phyloP scores from a whole-genome alignment of 2,888 invertebrate species.

The Timema cristinae region DNA sequence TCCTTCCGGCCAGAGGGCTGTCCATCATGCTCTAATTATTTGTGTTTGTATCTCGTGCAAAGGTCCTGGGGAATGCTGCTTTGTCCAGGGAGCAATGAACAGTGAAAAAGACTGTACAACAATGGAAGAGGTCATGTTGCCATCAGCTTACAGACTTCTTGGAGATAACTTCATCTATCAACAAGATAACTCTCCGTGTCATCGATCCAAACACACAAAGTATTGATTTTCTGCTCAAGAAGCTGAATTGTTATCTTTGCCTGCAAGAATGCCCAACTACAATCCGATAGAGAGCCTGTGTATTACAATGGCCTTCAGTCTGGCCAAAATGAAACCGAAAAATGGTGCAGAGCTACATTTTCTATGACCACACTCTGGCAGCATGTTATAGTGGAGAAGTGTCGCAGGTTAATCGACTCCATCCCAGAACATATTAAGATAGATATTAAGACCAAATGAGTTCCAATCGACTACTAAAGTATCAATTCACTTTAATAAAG shows the following conservation, averaged over 20 bases:
- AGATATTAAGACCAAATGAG: background rate
- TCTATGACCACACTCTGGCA: background rate
- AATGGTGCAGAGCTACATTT: background rate
- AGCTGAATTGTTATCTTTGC: background rate
- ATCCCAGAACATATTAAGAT: background rate
- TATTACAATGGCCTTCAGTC: background rate
- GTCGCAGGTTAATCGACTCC: background rate
- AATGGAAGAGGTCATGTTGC: too few species aligned
- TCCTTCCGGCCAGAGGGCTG: background rate
- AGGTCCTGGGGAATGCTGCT: background rate
- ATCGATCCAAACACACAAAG: slow-evolving; percentile 9
- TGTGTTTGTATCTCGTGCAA: slow-evolving; percentile 1
- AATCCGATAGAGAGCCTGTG: slow-evolving; percentile 5
- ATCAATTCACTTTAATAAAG: background rate
- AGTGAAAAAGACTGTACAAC: background rate
- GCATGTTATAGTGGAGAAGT: background rate
- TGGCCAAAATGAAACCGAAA: slow-evolving; percentile 1
- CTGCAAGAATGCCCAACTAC: background rate
- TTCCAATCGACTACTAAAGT: background rate
- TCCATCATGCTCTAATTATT: slow-evolving; percentile 9
- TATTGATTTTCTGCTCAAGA: background rate
- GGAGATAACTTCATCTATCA: background rate
- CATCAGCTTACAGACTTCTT: too few species aligned
- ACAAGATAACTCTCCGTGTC: slow-evolving; percentile 1
- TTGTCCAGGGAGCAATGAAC: background rate